Evolutionary conservation across 1,140 invertebrate species (phyloP).

Genomic region (Saccostrea echinata): DNA sequence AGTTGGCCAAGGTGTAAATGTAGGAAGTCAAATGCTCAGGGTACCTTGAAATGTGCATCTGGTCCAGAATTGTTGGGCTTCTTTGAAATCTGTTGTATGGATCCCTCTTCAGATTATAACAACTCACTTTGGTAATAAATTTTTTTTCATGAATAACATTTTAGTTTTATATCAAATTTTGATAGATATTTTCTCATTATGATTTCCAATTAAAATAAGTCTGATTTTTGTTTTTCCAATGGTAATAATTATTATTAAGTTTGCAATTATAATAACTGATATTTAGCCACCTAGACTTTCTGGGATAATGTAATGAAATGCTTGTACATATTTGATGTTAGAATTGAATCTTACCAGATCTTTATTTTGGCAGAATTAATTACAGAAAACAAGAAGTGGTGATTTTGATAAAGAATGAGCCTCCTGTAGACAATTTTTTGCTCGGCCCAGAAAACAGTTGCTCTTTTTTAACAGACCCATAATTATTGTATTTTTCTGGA

Average conservation of each 20-base stretch:
- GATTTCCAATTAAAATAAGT: too few species aligned
- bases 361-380: background rate
- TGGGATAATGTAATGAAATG: too few species aligned
- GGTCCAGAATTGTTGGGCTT: background rate
- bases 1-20: conserved; percentile 23
- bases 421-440: background rate
- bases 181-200: too few species aligned
- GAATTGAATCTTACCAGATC: too few species aligned
- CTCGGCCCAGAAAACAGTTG: background rate
- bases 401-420: background rate
- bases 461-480: background rate
- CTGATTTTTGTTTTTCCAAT: too few species aligned
- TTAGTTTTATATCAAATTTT: background rate
- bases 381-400: background rate
- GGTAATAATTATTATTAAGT: too few species aligned
- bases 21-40: background rate
- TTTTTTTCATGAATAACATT: background rate
- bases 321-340: too few species aligned
- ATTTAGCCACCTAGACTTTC: too few species aligned
- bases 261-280: too few species aligned
- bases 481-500: conserved; percentile 35
- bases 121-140: background rate
- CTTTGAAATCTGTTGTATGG: conserved; percentile 11
- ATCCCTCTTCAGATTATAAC: background rate
- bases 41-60: conserved; percentile 34